These are phyloP conservation scores for Nebria salina DNA, from an alignment of 2,888 invertebrate species.

Conservation along the genomic window DNA sequence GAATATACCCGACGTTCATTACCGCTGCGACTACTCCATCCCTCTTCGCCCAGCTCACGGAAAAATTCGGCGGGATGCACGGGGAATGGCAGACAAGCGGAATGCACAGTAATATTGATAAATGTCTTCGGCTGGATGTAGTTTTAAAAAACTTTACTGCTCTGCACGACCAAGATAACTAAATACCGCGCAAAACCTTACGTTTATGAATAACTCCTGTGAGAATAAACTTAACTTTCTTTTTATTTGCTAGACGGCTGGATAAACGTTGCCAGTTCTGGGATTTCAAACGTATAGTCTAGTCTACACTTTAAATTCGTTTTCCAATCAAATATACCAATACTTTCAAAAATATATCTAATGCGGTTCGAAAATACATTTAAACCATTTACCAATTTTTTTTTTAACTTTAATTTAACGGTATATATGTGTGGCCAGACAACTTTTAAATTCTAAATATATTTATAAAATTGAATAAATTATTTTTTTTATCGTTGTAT, in stretches of 20 bases:
- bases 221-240: constrained; percentile 39
- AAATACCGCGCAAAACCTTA: constrained; percentile 37
- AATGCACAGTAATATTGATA: constrained; percentile 47
- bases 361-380: too few relatives aligned
- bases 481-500: too few relatives aligned
- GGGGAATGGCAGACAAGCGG: constrained; percentile 23
- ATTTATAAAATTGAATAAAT: too few relatives aligned
- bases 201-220: constrained; percentile 42
- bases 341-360: background rate
- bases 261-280: constrained; percentile 10
- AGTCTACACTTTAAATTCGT: background rate
- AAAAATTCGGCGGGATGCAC: background rate
- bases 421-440: too few relatives aligned
- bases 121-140: constrained; percentile 46
- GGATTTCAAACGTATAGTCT: background rate
- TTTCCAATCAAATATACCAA: background rate
- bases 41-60: background rate
- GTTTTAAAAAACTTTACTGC: constrained; percentile 45
- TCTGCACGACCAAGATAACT: constrained; percentile 43
- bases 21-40: constrained; percentile 23
- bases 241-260: constrained; percentile 13
- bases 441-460: too few relatives aligned
- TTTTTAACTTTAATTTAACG: too few relatives aligned
- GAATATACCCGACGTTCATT: constrained; percentile 38
- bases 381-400: too few relatives aligned